Evolutionary conservation across 1,140 invertebrate species (phyloP), one percentile per base, ranked within the genome.

Genomic region (Formica exsecta): DNA sequence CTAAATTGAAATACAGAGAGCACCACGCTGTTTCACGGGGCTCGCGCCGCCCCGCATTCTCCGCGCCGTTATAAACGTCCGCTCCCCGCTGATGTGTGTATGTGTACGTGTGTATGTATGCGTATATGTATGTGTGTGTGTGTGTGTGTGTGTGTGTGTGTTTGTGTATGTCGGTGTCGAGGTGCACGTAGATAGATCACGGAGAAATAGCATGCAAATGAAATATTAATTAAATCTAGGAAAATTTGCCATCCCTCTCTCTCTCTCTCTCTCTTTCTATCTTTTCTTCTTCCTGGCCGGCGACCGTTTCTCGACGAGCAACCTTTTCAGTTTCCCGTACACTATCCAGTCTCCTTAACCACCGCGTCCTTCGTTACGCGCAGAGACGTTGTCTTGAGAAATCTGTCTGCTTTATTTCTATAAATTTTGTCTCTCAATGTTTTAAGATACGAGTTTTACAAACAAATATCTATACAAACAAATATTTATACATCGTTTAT

Each of bases 1-100:
- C 93, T 93, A 94, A 94, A 94, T 94, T 94, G 93, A 94, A 94
- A 94, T 94, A 94, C 93, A 93, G 93, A 93, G 90, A 86, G 89
- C 61, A 62, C 54, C 70, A 76, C 44, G 71, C 81, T 75, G 81
- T 76, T 81, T 81, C 77, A 70, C 65, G 65, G 48, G 29, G 65
- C 48, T 62, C 57, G 51, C 36, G 22, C 61, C 74, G 38, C 36
- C 73, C 65, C 64, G 86, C 64, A 81, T 89, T 91, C 90, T 81
- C 90, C 32, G 57, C 65, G 48, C 66, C 19, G 54, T 83, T 83
- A 74, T 83, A 83, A 81, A 83, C 54, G 51, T 80, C 54, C 22
- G 54, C 48, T 54, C 54, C 71, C 71, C 76, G 29, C 4, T 59
- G 7, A 66, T 41, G 29, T 6, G 16, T 59, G 22, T 51, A 41